Base-by-base conservation (phyloP, 2,888 invertebrate genomes). In the Clanis bilineata region DNA sequence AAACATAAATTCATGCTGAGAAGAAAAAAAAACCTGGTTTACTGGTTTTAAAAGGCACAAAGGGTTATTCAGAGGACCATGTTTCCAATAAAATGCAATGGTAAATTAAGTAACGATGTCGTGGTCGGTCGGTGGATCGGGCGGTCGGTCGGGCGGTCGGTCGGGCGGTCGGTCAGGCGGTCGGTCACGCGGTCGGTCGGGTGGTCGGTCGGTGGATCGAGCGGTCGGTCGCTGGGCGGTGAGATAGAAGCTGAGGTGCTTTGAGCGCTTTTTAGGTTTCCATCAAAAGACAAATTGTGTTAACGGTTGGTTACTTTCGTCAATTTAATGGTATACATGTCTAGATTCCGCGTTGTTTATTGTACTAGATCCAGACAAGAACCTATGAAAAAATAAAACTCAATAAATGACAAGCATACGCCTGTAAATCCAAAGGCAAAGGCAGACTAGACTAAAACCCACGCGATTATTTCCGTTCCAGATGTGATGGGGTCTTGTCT, bases 241-340 rank as follows among this genome's bases (percentile, higher is more conserved):
- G n/a, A n/a, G n/a, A n/a, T 28, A 28, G 51, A 10, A 5, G 15
- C 47, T 10, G 9, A 25, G 32, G 36, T 3, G 36, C 36, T 36
- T 25, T 25, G 12, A 3, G n/a, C 3, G 12, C n/a, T 51, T 47
- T 51, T 28, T 51, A 51, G 51, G 28, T 51, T 51, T 51, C 32
- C 51, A 32, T 51, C 51, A 51, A 51, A 32, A 28, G 51, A 32
- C 15, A 51, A 51, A 51, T 51, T 51, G 51, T 18, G 32, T 51
- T 51, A 51, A 32, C 51, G 51, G 10, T 18, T 10, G 18, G 28
- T 18, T 32, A 32, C 51, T 4, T 15, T 18, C 51, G 18, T 10
- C 28, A 3, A 28, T 21, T 47, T 47, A 18, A 7, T 18, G 18
- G 12, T 10, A 36, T 36, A 36, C 36, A 36, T 12, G 36, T 36